Percentiles rank a stretch among this genome's conserved stretches.
phyloP scores from a whole-genome alignment of 1,140 invertebrate species.

The Ladona fulva region DNA sequence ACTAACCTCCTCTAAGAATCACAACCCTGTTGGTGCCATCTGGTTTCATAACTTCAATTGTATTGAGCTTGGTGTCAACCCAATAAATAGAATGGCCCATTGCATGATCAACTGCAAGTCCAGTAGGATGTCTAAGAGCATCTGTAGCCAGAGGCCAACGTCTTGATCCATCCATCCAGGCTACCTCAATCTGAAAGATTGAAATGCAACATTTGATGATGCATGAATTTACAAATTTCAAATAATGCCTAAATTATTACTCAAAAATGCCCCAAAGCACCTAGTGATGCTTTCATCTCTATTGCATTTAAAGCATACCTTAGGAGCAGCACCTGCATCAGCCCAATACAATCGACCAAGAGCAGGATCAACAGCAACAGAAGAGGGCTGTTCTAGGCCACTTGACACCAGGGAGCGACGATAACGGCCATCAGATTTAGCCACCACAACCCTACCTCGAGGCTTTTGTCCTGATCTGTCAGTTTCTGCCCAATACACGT shows the following conservation, averaged over 20 bases:
- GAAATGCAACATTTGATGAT: conserved; percentile 13
- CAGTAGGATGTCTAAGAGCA: conserved; percentile 72
- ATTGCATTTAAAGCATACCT: conserved; percentile 29
- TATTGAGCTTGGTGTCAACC: conserved; percentile 90
- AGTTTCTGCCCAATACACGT: conserved; percentile 90
- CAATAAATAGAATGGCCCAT: conserved; percentile 88
- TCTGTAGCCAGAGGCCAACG: conserved; percentile 69
- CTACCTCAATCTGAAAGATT: conserved; percentile 56
- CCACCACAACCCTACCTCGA: conserved; percentile 67
- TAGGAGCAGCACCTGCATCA: conserved; percentile 70
- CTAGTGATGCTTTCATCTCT: not conserved
- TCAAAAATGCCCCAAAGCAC: not conserved
- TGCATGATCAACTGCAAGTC: conserved; percentile 73
- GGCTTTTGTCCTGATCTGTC: conserved; percentile 46
- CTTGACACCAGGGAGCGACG: conserved; percentile 54
- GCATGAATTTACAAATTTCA: too few relatives aligned
- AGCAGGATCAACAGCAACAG: conserved; percentile 80
- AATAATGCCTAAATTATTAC: not conserved
- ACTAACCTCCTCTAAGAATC: conserved; percentile 53
- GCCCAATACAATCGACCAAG: conserved; percentile 81
- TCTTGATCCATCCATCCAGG: conserved; percentile 93
- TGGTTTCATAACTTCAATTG: conserved; percentile 78
- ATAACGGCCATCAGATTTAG: conserved; percentile 84
- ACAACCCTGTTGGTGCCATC: conserved; percentile 72
- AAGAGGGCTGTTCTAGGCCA: conserved; percentile 70